Conservation (phyloP, 2,797 vertebrate genomes). For the Enteromius trimaculatus region DNA sequence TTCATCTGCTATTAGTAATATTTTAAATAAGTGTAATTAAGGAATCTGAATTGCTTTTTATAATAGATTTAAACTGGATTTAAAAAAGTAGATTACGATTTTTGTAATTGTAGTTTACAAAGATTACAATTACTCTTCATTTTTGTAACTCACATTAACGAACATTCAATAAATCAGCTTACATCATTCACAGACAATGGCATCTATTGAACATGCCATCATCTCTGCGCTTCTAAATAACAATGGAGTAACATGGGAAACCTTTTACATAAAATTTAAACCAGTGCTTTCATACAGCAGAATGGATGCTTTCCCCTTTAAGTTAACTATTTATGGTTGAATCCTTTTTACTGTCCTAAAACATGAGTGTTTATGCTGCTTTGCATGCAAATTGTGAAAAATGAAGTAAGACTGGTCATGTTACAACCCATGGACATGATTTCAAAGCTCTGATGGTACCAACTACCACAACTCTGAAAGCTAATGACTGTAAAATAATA, state of each 20-base stretch:
- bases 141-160: slow-evolving; percentile 54
- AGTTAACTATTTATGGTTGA: background rate
- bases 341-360: slow-evolving; percentile 17
- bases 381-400: slow-evolving; percentile 42
- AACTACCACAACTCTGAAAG: slow-evolving; percentile 45
- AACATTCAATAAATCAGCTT: slow-evolving; percentile 4
- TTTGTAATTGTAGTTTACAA: too few relatives aligned
- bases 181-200: slow-evolving; percentile 30
- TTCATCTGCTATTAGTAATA: background rate
- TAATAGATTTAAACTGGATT: background rate
- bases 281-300: slow-evolving; percentile 24
- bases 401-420: slow-evolving; percentile 60
- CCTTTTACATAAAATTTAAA: slow-evolving; percentile 14
- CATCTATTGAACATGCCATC: slow-evolving; percentile 5
- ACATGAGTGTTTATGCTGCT: slow-evolving; percentile 55
- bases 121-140: background rate
- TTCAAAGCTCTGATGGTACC: slow-evolving; percentile 34
- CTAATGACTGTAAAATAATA: slow-evolving; percentile 10
- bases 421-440: slow-evolving; percentile 34
- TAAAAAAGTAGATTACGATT: background rate
- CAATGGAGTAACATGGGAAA: background rate
- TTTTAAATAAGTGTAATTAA: background rate
- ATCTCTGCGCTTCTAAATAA: background rate
- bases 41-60: background rate
- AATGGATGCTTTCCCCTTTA: background rate